A percentile compares a stretch with the other conserved stretches of the same genome.
These are phyloP conservation scores for Caenorhabditis imperialis DNA, from an alignment of 2,888 invertebrate species.

Conservation along the genomic window DNA sequence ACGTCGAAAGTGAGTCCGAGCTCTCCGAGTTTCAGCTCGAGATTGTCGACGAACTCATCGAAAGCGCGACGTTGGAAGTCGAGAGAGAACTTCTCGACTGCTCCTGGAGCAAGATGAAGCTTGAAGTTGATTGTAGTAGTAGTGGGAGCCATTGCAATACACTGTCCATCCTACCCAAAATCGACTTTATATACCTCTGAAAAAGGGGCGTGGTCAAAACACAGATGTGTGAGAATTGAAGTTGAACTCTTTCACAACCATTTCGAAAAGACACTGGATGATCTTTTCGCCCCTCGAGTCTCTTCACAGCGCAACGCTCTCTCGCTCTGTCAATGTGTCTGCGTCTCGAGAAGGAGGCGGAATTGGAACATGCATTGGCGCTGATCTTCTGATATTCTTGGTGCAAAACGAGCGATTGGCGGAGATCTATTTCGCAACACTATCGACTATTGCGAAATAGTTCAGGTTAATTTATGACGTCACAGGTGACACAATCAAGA, in stretches of 20 bases:
- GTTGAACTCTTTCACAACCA: slow-evolving; percentile 16
- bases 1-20: slow-evolving; percentile 22
- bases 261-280: slow-evolving; percentile 7
- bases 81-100: slow-evolving; percentile 20
- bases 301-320: neutral
- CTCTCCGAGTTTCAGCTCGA: slow-evolving; percentile 32
- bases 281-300: slow-evolving; percentile 8
- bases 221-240: slow-evolving; percentile 4
- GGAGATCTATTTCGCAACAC: slow-evolving; percentile 7
- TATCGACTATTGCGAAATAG: neutral
- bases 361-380: slow-evolving; percentile 17
- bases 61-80: slow-evolving; percentile 3
- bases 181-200: slow-evolving; percentile 13
- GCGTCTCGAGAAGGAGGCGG: neutral
- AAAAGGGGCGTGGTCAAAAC: slow-evolving; percentile 10
- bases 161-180: slow-evolving; percentile 16
- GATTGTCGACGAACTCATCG: slow-evolving; percentile 18
- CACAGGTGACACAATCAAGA: too few relatives aligned
- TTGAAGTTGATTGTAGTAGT: slow-evolving; percentile 31
- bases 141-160: slow-evolving; percentile 23
- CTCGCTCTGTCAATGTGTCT: neutral
- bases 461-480: neutral
- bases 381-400: slow-evolving; percentile 43
- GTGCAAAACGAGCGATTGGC: slow-evolving; percentile 1
- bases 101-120: slow-evolving; percentile 36